Conservation (phyloP, 2,797 vertebrate species). For the Ataeniobius toweri region DNA sequence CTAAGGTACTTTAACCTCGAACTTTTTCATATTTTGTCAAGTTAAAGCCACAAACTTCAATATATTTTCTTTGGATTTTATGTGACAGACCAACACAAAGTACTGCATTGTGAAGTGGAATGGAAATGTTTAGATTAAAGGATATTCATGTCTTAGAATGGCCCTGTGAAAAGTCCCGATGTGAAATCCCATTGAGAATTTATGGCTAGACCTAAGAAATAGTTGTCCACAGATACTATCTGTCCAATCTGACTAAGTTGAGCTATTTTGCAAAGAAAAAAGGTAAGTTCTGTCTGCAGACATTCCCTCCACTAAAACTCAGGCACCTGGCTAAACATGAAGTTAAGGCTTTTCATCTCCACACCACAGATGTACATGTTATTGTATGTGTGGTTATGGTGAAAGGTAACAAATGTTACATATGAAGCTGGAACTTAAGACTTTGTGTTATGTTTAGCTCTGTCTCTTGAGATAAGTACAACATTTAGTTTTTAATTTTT, state of each 20-base stretch:
- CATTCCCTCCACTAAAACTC: slow-evolving; percentile 34
- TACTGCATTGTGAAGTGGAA: not conserved
- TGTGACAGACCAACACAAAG: not conserved
- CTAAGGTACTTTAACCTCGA: not conserved
- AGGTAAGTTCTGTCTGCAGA: slow-evolving; percentile 1
- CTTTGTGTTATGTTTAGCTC: slow-evolving; percentile 22
- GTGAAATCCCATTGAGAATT: no score
- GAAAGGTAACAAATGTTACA: slow-evolving; percentile 2
- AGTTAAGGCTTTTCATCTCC: slow-evolving; percentile 52
- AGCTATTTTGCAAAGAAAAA: no score
- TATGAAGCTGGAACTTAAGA: slow-evolving; percentile 18
- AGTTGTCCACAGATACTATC: no score
- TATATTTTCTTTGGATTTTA: not conserved
- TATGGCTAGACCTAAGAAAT: no score
- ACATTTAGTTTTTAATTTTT: not conserved
- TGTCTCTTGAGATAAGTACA: not conserved
- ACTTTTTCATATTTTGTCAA: not conserved
- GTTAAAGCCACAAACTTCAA: not conserved
- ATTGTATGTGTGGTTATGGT: slow-evolving; percentile 24
- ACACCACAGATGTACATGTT: slow-evolving; percentile 12
- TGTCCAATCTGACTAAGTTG: no score
- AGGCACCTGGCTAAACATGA: slow-evolving; percentile 69
- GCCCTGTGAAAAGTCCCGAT: no score
- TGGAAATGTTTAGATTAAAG: no score
- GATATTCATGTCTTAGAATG: no score